Evolutionary conservation across 2,888 invertebrate genomes (phyloP).

Genomic region (Clusia tigrina): DNA sequence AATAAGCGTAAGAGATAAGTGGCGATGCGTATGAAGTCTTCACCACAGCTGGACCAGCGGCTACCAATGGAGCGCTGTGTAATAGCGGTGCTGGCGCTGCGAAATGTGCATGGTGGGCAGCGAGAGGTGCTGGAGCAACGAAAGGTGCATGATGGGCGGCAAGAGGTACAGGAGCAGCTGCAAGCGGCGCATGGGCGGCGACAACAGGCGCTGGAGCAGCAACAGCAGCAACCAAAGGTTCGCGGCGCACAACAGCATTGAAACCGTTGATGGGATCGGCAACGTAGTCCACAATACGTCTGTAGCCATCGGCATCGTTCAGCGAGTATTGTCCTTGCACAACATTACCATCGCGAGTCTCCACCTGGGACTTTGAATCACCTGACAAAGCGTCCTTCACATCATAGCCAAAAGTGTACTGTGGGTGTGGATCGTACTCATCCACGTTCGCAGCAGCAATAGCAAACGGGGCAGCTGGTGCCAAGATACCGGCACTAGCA

Average conservation of each 20-base stretch:
- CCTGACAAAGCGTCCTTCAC: conserved; percentile 63
- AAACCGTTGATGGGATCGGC: conserved; percentile 64
- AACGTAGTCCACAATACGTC: conserved; percentile 63
- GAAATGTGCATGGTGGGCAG: too few relatives aligned
- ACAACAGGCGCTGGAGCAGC: conserved; percentile 41
- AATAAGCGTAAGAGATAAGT: conserved; percentile 59
- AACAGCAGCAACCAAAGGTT: conserved; percentile 56
- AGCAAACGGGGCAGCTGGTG: conserved; percentile 51
- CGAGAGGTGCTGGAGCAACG: conserved; percentile 40
- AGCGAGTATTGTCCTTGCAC: conserved; percentile 65
- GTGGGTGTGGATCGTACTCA: conserved; percentile 64
- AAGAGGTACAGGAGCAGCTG: conserved; percentile 33
- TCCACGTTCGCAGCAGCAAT: conserved; percentile 51
- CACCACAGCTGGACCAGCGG: conserved; percentile 53
- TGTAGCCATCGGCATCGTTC: conserved; percentile 63
- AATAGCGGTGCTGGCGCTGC: conserved; percentile 35
- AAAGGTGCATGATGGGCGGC: too few relatives aligned
- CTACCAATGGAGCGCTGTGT: conserved; percentile 21
- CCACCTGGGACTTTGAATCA: conserved; percentile 63
- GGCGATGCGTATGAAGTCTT: conserved; percentile 60
- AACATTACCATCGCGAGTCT: conserved; percentile 63
- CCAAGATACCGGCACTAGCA: conserved; percentile 55
- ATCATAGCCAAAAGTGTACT: conserved; percentile 63
- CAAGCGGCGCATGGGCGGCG: conserved; percentile 37
- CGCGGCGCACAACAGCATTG: conserved; percentile 63